phyloP scores from a whole-genome alignment of 2,113 vertebrate genomes.

The Agapornis roseicollis region DNA sequence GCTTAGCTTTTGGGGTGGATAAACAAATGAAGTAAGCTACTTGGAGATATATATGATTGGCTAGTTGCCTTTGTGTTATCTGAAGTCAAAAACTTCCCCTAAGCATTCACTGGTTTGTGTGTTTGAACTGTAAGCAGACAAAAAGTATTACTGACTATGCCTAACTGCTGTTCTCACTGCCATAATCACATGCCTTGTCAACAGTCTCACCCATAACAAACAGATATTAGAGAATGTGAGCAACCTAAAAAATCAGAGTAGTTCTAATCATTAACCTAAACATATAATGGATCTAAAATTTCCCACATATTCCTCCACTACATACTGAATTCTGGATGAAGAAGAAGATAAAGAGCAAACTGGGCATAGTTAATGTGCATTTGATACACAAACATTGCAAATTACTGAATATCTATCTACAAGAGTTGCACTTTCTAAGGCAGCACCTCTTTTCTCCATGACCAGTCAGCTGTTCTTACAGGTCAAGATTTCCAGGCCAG shows the following conservation, averaged over 20 bases:
- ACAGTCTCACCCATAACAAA: background rate
- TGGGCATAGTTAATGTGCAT: background rate
- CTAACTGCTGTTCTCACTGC: background rate
- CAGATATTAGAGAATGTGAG: background rate
- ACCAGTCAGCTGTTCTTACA: background rate
- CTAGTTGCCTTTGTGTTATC: background rate
- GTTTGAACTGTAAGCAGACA: background rate
- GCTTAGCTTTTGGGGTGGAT: background rate
- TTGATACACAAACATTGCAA: background rate
- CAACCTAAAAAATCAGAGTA: background rate
- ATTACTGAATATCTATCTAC: background rate
- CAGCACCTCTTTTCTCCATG: background rate
- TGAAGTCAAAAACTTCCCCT: background rate
- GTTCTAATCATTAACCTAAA: background rate
- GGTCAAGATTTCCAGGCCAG: background rate
- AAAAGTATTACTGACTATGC: background rate
- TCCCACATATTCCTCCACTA: background rate
- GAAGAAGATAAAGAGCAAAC: background rate
- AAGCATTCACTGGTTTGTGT: background rate
- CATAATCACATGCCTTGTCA: background rate
- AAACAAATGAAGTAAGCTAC: conserved; percentile 1
- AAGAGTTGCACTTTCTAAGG: background rate
- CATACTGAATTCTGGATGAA: background rate
- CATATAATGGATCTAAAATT: background rate
- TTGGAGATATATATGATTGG: background rate